Evolutionary conservation across 2,888 invertebrate species (phyloP).

Genomic region (Drosophila conformis): DNA sequence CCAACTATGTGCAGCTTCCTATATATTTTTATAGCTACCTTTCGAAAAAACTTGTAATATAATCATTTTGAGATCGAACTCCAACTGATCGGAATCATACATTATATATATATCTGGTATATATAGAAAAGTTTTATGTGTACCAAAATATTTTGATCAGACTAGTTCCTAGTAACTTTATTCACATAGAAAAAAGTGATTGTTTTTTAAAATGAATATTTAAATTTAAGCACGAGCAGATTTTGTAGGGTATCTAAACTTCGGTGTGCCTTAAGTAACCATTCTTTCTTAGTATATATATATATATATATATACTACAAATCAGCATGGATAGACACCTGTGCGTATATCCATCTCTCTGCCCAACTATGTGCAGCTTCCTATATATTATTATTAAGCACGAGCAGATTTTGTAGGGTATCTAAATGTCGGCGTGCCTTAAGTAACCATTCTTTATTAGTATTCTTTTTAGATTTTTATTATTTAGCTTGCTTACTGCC

Average conservation of each 20-base stretch:
- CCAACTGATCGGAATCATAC: no score
- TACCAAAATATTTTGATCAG: no score
- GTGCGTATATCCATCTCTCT: no score
- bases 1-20: neutral
- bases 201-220: neutral
- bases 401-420: neutral
- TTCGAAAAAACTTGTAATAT: no score
- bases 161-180: neutral
- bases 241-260: neutral
- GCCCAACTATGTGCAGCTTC: no score
- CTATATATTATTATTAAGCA: no score
- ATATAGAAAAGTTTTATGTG: no score
- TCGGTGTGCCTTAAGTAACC: neutral
- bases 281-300: neutral
- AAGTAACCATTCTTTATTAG: neutral
- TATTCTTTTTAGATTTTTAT: slow-evolving; percentile 1
- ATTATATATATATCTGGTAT: no score
- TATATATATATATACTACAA: no score
- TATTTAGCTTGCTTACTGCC: slow-evolving; percentile 6
- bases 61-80: no score
- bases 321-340: no score
- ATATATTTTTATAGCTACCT: no score
- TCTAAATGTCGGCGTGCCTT: neutral
- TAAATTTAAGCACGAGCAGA: neutral
- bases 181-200: neutral